Evolutionary conservation across 2,888 invertebrate genomes (phyloP), one percentile per base, ranked within the genome.

Genomic region (Amphiduros pacificus): DNA sequence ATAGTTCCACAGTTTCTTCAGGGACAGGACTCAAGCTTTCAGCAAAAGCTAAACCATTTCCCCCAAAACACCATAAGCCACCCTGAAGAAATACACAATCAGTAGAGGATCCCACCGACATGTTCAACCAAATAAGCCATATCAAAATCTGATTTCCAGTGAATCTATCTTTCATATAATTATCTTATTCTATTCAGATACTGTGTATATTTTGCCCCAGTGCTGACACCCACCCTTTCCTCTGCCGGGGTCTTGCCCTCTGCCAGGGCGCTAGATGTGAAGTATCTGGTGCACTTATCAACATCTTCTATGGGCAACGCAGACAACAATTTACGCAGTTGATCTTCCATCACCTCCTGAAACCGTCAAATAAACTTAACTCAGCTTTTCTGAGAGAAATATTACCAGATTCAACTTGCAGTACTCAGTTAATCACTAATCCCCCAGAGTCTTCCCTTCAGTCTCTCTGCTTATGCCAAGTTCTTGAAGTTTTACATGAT

Each of bases 261-360:
- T 24, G 74, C 60, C 17, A 80, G 70, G 3, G 74, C 76, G 41
- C 62, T 67, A 9, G 69, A 62, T 6, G 77, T 73, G 71, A 85
- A 85, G 75, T 85, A 85, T 36, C 82, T 79, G 58, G 86, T 76
- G 75, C 86, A 87, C 36, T 80, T 78, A 76, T 86, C 85, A 32
- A 81, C 74, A 4, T 81, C 81, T 44, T 75, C 74, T 61, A 78
- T 77, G 63, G 84, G 83, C 48, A 87, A 72, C 22, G 72, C 70
- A 14, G 82, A 72, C 51, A 87, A 73, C 60, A 87, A 77, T 48
- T 82, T 79, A 64, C 82, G 81, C 69, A 85, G 76, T 20, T 76
- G 76, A 59, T 81, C 77, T 32, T 83, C 63, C 17, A 53, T 36
- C 28, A 51, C 4, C n/a, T 59, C 59, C 59, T 59, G 52, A 1